Evolutionary conservation across 2,888 invertebrate species (phyloP), one percentile per base, ranked within the genome.

Genomic region (Sialis lutaria): DNA sequence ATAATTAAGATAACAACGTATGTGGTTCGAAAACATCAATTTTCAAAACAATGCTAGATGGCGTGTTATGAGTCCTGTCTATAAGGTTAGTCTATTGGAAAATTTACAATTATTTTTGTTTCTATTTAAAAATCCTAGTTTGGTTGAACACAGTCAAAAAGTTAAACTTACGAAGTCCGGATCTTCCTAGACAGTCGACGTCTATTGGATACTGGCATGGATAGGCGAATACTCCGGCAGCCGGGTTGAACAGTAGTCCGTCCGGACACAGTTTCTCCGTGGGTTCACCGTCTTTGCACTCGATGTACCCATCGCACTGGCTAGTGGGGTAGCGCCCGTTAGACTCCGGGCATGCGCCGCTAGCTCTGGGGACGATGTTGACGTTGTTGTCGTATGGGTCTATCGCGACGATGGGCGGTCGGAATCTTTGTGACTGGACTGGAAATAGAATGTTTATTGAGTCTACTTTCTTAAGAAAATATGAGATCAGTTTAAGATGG

Each of bases 121-220:
- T 32, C 9, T 43, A 9, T 32, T n/a, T 32, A 33, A 31, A 42
- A 22, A 22, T 22, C 22, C 22, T 22, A 4, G 4, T 22, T 22
- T 22, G 22, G 22, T 22, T 22, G 33, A 37, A n/a, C 34, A 40
- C 40, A 10, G 5, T 42, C 42, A 7, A n/a, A 10, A 43, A 32
- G 12, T 43, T 6, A 31, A 43, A 73, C 75, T 75, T 67, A 82
- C 82, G 85, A 47, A 77, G 67, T 33, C 73, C 68, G 5, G 79
- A 69, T 52, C 87, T 72, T 54, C 79, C 81, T 4, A 72, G 72
- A 58, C 90, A 90, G 51, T 79, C 69, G 6, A 87, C 81, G 54
- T 89, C 88, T 50, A 80, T 80, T 44, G 89, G 89, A 64, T 89
- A 90, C 56, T 82, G 79, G 59, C 90, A 90, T 3, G 86, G 86